phyloP scores from a whole-genome alignment of 2,888 invertebrate genomes.

The Erebia epiphron region DNA sequence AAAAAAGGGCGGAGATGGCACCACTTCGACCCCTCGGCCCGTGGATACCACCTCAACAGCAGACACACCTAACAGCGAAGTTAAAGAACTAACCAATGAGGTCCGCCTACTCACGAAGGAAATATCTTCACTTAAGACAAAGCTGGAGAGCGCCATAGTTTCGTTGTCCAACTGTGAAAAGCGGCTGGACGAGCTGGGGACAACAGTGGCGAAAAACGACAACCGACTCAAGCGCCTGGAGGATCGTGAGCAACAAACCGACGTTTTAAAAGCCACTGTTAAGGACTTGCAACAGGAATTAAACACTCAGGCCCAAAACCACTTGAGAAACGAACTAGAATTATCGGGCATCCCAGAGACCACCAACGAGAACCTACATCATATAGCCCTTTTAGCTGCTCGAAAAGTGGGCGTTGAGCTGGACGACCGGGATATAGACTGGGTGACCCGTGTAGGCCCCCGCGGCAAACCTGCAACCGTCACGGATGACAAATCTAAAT shows the following conservation, averaged over 20 bases:
- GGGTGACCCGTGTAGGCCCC: not conserved
- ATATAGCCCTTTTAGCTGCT: not conserved
- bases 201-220: not conserved
- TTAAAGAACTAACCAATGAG: not conserved
- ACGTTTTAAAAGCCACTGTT: not conserved
- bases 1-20: constrained; percentile 26
- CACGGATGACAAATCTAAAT: too few species aligned
- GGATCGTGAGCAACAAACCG: not conserved
- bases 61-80: not conserved
- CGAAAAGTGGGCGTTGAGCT: not conserved
- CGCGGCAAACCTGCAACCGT: not conserved
- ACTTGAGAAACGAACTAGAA: not conserved
- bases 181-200: not conserved
- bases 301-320: not conserved
- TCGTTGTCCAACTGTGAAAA: not conserved
- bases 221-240: not conserved
- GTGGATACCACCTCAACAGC: not conserved
- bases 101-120: not conserved
- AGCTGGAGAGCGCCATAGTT: not conserved
- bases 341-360: not conserved
- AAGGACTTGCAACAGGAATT: not conserved
- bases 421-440: not conserved
- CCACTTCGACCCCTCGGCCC: constrained; percentile 3
- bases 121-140: not conserved
- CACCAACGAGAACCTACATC: not conserved